phyloP scores from a whole-genome alignment of 2,113 vertebrate species.

The Microcebus tavaratra region DNA sequence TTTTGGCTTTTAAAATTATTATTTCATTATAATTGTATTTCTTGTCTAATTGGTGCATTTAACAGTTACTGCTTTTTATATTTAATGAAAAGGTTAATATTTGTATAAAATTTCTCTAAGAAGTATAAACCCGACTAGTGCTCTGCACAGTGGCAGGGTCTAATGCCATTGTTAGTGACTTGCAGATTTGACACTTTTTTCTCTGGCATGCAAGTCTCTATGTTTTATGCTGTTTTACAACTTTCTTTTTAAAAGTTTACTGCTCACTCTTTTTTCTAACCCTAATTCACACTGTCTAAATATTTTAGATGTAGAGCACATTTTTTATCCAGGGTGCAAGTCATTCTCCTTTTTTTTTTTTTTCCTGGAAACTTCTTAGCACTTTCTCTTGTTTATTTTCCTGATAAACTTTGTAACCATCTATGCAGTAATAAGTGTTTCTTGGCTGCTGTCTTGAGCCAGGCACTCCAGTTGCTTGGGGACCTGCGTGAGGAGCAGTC shows the following conservation, averaged over 20 bases:
- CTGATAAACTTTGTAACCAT: not conserved
- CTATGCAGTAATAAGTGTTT: not conserved
- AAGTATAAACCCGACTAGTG: not conserved
- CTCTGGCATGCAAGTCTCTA: not conserved
- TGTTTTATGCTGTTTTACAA: not conserved
- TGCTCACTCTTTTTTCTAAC: accelerated
- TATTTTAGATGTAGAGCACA: not conserved
- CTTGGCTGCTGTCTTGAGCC: not conserved
- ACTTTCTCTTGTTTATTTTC: slow-evolving; percentile 8
- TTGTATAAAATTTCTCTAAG: not conserved
- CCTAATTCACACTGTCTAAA: not conserved
- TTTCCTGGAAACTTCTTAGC: not conserved
- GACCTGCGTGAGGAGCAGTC: not conserved
- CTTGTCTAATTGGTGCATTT: not conserved
- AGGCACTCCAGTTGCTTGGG: not conserved
- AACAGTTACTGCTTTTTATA: not conserved
- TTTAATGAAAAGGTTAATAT: not conserved
- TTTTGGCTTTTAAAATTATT: slow-evolving; percentile 32
- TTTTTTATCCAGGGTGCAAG: not conserved
- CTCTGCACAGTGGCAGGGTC: too few species aligned
- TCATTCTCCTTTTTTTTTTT: not conserved
- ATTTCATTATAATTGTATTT: slow-evolving; percentile 20
- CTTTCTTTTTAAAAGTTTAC: not conserved
- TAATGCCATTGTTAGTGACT: not conserved
- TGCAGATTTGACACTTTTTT: not conserved